Evolutionary conservation across 1,140 invertebrate genomes (phyloP), one percentile per base, ranked within the genome.

Genomic region (Drosophila suzukii): DNA sequence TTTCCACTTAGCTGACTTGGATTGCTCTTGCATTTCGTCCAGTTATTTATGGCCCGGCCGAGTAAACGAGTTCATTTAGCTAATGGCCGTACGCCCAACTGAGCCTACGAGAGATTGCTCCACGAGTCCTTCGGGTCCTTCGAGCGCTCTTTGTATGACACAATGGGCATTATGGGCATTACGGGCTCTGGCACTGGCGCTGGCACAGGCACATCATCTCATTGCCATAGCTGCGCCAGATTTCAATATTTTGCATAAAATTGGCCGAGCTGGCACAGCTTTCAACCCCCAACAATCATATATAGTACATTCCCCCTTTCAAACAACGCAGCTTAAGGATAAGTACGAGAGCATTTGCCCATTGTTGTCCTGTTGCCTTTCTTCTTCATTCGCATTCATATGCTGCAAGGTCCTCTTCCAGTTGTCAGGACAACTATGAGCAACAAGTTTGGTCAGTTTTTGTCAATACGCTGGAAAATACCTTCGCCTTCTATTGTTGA

Each of bases 41-140:
- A 83, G 84, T 88, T 88, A 88, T 83, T 83, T 88, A 89, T 83
- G 84, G 80, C 67, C 68, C 34, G 66, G 57, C 61, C 79, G 77
- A 76, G 81, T 88, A 86, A 88, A 89, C 84, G 83, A 88, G 83
- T 88, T 88, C 84, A 88, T 88, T 88, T 88, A 83, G 83, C 83
- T 88, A 88, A 88, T 88, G 83, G 83, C 60, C 71, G 49, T 66
- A 88, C 81, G 84, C 84, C 84, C 84, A 89, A 89, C 68, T 89
- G 79, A 79, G 84, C 84, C 70, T 75, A 59, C 84, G 71, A 88
- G 78, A 46, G 71, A 15, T 56, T 47, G 27, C 50, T 47, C 60
- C 32, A 67, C 61, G 47, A 66, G 65, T 68, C 61, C 65, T 68
- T 68, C 65, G 65, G 61, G 60, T 68, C 63, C 65, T 56, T 56